Base-by-base conservation (phyloP, 2,888 invertebrate genomes). In the Acleris cristana region DNA sequence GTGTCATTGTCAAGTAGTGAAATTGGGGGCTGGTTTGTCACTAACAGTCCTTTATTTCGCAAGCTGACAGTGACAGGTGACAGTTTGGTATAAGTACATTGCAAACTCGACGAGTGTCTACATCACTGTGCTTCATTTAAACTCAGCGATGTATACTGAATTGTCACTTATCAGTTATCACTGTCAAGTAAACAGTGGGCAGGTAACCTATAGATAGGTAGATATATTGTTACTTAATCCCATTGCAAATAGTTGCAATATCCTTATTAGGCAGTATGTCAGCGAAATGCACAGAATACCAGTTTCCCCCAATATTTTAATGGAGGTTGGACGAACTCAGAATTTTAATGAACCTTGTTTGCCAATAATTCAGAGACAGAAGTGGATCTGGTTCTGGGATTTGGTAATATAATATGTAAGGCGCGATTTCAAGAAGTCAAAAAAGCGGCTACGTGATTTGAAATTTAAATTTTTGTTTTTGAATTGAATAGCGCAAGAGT, bases 281-380 rank as follows among this genome's bases (percentile, higher is more conserved):
- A 59, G 45, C 54, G 19, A 40, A 40, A 49, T 49, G 59, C 53
- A 59, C 65, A 48, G 8, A 56, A 57, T 58, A 66, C 69, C 55
- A 59, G 62, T 65, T 65, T 59, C 59, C 59, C 66, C 60, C 73
- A 69, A 74, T 73, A 74, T 73, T 72, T 72, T 71, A 70, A 73
- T 73, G 72, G 52, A 62, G 70, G 67, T 7, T 71, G 70, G 62
- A 74, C 76, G 71, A 69, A 66, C 71, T 64, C 72, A 73, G 81
- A 81, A 83, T 82, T 74, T 77, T 74, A 83, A 82, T 74, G 71
- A 71, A 74, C 72, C 73, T 72, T 69, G 62, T 76, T 74, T 72
- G 71, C 69, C 70, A 75, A 77, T 74, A 73, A 76, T 75, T 77
- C 74, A 73, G 74, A 69, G 19, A 72, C 69, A 58, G 63, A 67